Conservation (phyloP, 2,888 invertebrate species). For the Hirtodrosophila histrioides region DNA sequence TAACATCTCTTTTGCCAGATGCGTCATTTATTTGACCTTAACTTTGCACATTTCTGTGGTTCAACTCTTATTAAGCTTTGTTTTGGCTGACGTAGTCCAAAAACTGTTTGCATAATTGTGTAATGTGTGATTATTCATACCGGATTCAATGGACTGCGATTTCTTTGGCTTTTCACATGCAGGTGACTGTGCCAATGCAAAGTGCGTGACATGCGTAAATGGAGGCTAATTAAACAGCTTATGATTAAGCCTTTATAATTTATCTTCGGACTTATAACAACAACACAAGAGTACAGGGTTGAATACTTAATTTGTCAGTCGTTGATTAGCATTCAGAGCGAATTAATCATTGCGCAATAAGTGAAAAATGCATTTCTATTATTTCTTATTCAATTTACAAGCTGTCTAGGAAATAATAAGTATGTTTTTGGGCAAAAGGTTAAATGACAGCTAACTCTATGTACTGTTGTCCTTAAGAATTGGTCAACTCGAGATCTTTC, state of each 20-base stretch:
- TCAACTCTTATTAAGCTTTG: not conserved
- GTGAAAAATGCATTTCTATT: too few relatives aligned
- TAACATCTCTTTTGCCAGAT: constrained; percentile 5
- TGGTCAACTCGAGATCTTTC: too few relatives aligned
- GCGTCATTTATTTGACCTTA: constrained; percentile 31
- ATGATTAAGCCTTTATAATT: constrained; percentile 9
- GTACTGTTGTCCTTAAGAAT: too few relatives aligned
- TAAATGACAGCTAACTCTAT: too few relatives aligned
- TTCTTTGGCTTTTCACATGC: constrained; percentile 16
- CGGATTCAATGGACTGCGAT: constrained; percentile 51
- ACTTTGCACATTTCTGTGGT: constrained; percentile 10
- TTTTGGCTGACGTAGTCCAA: constrained; percentile 2
- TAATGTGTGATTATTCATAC: constrained; percentile 59
- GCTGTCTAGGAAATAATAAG: too few relatives aligned
- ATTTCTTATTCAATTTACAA: too few relatives aligned
- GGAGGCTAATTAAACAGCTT: constrained; percentile 44
- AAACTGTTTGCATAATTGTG: constrained; percentile 26
- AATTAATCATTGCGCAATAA: constrained; percentile 13
- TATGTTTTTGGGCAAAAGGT: too few relatives aligned
- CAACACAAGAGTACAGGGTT: constrained; percentile 1
- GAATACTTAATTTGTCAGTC: constrained; percentile 17
- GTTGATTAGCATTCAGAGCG: constrained; percentile 23
- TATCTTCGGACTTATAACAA: constrained; percentile 19
- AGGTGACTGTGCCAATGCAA: constrained; percentile 11
- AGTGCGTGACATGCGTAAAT: constrained; percentile 67